A percentile compares a stretch with the other conserved stretches of the same genome.
These are phyloP conservation scores for Rhinella marina DNA, from an alignment of 2,797 vertebrate genomes.

Conservation along the genomic window DNA sequence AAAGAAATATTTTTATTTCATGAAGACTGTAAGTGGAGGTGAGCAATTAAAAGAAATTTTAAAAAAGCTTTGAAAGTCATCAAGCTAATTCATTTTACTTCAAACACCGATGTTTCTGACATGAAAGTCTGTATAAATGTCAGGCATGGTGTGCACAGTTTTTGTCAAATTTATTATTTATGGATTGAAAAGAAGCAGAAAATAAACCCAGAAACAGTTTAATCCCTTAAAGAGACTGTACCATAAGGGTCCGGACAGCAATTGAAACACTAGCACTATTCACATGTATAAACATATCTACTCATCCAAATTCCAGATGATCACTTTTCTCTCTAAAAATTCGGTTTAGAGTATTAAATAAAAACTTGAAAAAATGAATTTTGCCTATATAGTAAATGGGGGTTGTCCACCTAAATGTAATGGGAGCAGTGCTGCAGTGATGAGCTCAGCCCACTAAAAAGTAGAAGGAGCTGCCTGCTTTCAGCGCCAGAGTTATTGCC, in stretches of 20 bases:
- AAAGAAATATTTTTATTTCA: background rate
- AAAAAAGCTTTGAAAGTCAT: background rate
- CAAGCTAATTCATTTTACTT: background rate
- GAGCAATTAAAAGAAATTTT: slow-evolving; percentile 3
- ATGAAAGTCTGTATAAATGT: background rate
- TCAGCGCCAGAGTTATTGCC: too few species aligned
- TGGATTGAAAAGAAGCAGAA: background rate
- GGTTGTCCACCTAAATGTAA: too few species aligned
- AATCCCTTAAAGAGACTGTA: background rate
- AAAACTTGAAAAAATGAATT: too few species aligned
- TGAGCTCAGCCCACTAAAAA: too few species aligned
- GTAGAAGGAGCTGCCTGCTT: too few species aligned
- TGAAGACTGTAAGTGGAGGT: background rate
- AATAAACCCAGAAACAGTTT: background rate
- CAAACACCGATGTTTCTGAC: background rate
- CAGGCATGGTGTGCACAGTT: slow-evolving; percentile 3
- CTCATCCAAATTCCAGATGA: too few species aligned
- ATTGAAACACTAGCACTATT: too few species aligned
- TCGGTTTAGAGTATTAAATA: too few species aligned
- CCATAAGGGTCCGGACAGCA: background rate
- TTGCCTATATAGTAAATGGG: too few species aligned
- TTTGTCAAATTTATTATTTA: slow-evolving; percentile 29
- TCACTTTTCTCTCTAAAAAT: too few species aligned
- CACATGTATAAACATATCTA: too few species aligned
- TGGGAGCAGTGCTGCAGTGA: too few species aligned